phyloP scores from a whole-genome alignment of 2,797 vertebrate genomes.

The Xenopus petersii region DNA sequence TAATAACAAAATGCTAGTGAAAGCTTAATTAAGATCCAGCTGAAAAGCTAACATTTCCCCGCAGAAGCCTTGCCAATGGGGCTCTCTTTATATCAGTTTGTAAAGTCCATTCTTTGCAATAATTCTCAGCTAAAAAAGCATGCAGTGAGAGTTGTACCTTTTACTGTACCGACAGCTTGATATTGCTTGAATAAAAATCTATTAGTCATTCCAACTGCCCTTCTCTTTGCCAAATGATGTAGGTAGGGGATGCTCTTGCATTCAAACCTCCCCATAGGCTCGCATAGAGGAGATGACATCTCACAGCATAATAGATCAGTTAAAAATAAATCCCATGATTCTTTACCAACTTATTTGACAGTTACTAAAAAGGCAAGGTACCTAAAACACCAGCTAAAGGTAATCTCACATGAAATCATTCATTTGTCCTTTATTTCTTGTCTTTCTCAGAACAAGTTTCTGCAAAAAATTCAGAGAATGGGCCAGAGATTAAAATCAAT shows the following conservation, averaged over 20 bases:
- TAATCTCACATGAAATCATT: too few species aligned
- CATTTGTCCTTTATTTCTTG: too few species aligned
- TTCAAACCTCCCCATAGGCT: slow-evolving; percentile 26
- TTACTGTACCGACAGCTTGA: slow-evolving; percentile 18
- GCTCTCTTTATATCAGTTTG: slow-evolving; percentile 28
- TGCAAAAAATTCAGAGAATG: too few species aligned
- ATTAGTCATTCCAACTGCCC: slow-evolving; percentile 10
- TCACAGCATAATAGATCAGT: too few species aligned
- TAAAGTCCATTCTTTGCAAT: slow-evolving; percentile 26
- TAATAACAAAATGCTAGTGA: slow-evolving; percentile 29
- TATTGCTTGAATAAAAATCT: slow-evolving; percentile 22
- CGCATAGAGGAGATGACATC: slow-evolving; percentile 8
- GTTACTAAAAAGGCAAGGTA: too few species aligned
- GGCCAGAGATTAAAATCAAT: too few species aligned
- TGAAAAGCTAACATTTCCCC: slow-evolving; percentile 15
- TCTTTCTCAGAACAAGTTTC: too few species aligned
- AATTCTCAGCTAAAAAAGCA: slow-evolving; percentile 25
- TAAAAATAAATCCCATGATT: too few species aligned
- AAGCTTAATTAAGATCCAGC: slow-evolving; percentile 41
- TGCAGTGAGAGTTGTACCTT: slow-evolving; percentile 15
- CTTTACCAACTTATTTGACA: too few species aligned
- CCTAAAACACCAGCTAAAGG: too few species aligned
- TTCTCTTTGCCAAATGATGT: slow-evolving; percentile 14
- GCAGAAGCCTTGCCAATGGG: slow-evolving; percentile 10
- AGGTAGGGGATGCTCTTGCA: slow-evolving; percentile 1